Base-by-base conservation (phyloP, 1,140 invertebrate species). In the Lucilia sericata region DNA sequence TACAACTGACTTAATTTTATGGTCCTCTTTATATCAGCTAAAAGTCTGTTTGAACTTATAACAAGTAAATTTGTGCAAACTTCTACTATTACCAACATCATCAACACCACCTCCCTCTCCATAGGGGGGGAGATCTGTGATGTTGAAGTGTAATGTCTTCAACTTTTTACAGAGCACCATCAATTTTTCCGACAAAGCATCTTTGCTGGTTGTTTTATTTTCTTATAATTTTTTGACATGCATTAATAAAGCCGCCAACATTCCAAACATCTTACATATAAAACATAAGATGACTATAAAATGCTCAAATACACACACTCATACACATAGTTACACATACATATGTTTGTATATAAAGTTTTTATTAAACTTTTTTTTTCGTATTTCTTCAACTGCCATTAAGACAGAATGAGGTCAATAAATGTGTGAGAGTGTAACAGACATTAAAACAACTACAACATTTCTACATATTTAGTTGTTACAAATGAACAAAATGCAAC, bases 171-270 rank as follows among this genome's bases (percentile, higher is more conserved):
- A n/a, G 19, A 70, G 7, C n/a, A 70, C 65, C 65, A 70, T 70
- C 65, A 70, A 70, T 70, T 70, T 70, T 70, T 70, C 65, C 65
- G 65, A 70, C 65, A 70, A 70, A 70, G 76, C 76, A 80, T 80
- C 76, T 80, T 80, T 80, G 42, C n/a, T 49, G 36, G 17, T 55
- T 17, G 12, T 55, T 55, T 55, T 55, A 12, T 78, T 78, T 19
- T 47, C 17, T 49, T 80, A 21, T 49, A n/a, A 80, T 49, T 80
- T 49, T 80, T 80, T 80, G 76, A 80, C 76, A 80, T 47, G 76
- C 76, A 80, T 80, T 80, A 80, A 80, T 80, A 80, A 80, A 80
- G 76, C 76, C 76, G 76, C 76, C 76, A 80, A 80, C 76, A 80
- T 80, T 49, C 76, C 76, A 80, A 70, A 47, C 76, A 80, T 49